Percentiles rank a stretch among this genome's conserved stretches.
phyloP scores from a whole-genome alignment of 2,888 invertebrate genomes.

The Calliphora vomitoria region DNA sequence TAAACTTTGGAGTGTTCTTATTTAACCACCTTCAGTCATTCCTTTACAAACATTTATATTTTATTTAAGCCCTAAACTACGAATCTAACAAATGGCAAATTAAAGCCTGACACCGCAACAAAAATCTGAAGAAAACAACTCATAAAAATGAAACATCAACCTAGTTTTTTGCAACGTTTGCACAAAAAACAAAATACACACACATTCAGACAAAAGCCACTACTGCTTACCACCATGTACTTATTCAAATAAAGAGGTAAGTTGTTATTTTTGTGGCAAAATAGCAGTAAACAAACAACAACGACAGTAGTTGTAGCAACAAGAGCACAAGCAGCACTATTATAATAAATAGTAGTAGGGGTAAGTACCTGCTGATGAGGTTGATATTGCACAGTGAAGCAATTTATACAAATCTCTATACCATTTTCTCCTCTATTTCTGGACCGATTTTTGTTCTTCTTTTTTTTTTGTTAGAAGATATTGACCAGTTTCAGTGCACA shows the following conservation, averaged over 20 bases:
- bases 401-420: no score
- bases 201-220: slow-evolving; percentile 2
- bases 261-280: slow-evolving; percentile 62
- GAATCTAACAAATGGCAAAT: slow-evolving; percentile 4
- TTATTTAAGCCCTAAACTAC: slow-evolving; percentile 22
- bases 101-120: slow-evolving; percentile 24
- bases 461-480: no score
- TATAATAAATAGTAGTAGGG: not conserved
- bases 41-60: slow-evolving; percentile 12
- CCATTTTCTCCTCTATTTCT: no score
- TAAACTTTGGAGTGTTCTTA: not conserved
- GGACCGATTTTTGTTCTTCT: no score
- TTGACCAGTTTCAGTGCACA: no score
- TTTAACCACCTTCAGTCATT: not conserved
- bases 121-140: slow-evolving; percentile 11
- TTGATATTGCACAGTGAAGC: slow-evolving; percentile 27
- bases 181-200: not conserved
- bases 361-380: slow-evolving; percentile 10
- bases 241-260: slow-evolving; percentile 63
- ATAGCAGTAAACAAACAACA: slow-evolving; percentile 57
- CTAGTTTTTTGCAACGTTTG: slow-evolving; percentile 43
- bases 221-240: slow-evolving; percentile 26
- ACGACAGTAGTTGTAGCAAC: not conserved
- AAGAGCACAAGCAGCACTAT: slow-evolving; percentile 3
- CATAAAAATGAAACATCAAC: slow-evolving; percentile 39